Conservation (phyloP, 2,113 vertebrate species). For the Copsychus sechellarum region DNA sequence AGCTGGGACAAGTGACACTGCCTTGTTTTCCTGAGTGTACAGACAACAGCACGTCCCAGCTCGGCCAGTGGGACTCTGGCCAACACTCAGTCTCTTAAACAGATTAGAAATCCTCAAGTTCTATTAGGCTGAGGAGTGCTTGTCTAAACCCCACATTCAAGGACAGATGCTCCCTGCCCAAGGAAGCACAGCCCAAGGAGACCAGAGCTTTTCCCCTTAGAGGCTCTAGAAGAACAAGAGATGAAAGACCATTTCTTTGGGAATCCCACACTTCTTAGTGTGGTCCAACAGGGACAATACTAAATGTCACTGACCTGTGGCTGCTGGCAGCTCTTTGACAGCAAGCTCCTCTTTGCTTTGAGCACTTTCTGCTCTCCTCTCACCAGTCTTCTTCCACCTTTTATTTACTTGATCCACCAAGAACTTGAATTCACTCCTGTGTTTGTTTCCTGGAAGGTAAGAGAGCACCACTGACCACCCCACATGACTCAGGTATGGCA, state of each 20-base stretch:
- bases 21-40: background rate
- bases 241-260: background rate
- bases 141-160: background rate
- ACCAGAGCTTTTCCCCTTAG: background rate
- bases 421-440: conserved; percentile 84
- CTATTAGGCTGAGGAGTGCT: background rate
- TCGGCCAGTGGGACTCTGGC: background rate
- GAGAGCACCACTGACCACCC: background rate
- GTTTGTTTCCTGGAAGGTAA: conserved; percentile 82
- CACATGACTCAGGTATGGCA: background rate
- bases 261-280: background rate
- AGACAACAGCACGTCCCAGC: background rate
- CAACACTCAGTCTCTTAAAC: background rate
- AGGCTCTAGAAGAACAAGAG: background rate
- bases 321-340: background rate
- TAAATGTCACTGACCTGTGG: conserved; percentile 50
- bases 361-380: background rate
- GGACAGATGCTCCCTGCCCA: background rate
- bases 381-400: conserved; percentile 70
- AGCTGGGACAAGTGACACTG: background rate
- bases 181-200: background rate
- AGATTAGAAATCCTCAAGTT: background rate
- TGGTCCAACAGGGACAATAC: background rate
- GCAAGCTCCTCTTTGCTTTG: background rate
- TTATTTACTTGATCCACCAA: conserved; percentile 86